Evolutionary conservation across 2,113 vertebrate genomes (phyloP).

Genomic region (Ailurus styani): DNA sequence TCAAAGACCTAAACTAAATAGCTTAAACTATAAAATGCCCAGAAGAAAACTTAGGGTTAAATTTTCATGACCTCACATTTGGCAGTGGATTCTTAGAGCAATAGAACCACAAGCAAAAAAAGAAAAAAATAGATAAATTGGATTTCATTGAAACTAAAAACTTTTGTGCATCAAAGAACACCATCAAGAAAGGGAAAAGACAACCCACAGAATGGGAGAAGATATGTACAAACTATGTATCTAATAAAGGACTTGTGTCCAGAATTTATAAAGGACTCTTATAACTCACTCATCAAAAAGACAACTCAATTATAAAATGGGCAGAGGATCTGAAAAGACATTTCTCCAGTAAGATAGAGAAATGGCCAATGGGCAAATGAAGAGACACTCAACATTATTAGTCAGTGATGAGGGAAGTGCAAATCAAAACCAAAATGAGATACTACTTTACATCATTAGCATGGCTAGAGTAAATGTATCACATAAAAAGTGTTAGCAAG

Average conservation of each 20-base stretch:
- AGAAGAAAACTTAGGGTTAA: neutral
- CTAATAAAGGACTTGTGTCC: neutral
- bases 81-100: neutral
- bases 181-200: neutral
- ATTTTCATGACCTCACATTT: neutral
- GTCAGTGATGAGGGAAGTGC: neutral
- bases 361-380: neutral
- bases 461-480: neutral
- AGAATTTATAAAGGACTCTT: neutral
- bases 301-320: neutral
- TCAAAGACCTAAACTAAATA: neutral
- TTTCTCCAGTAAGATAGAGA: neutral
- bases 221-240: neutral
- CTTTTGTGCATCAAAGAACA: neutral
- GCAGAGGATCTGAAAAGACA: neutral
- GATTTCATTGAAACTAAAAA: neutral
- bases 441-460: neutral
- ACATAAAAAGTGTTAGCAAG: neutral
- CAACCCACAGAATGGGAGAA: neutral
- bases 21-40: neutral
- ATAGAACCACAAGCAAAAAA: neutral
- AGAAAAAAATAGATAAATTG: neutral
- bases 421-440: neutral
- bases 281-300: neutral
- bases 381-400: neutral